Conservation (phyloP, 1,140 invertebrate genomes). For the Sminthurinus signatus region DNA sequence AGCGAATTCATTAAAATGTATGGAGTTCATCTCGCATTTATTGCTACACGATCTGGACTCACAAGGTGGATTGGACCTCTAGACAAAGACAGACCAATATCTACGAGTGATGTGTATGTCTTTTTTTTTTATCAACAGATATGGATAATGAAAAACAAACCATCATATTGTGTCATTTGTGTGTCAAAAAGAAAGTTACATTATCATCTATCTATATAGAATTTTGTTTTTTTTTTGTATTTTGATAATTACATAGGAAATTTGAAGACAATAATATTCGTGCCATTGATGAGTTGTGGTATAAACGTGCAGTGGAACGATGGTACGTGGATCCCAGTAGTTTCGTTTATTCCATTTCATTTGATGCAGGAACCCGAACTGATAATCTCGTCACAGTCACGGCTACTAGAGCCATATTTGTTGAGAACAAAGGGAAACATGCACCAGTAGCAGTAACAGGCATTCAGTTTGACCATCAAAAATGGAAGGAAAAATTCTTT, state of each 20-base stretch:
- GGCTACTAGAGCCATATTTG: conserved; percentile 82
- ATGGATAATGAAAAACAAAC: not conserved
- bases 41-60: conserved; percentile 81
- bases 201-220: not conserved
- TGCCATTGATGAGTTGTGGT: conserved; percentile 86
- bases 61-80: conserved; percentile 65
- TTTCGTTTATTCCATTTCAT: conserved; percentile 87
- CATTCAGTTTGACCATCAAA: conserved; percentile 72
- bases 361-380: conserved; percentile 61
- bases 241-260: conserved; percentile 54
- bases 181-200: not conserved
- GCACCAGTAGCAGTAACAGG: conserved; percentile 87
- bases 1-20: conserved; percentile 80
- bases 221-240: not conserved
- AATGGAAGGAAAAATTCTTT: conserved; percentile 70
- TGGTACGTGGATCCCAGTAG: conserved; percentile 75
- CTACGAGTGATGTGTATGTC: conserved; percentile 4
- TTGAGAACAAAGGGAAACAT: conserved; percentile 73
- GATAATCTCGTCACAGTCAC: conserved; percentile 64
- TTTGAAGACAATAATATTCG: conserved; percentile 74
- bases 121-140: not conserved
- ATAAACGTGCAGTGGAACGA: conserved; percentile 85
- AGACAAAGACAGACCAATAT: not conserved
- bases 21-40: conserved; percentile 71
- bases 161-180: not conserved